Conservation (phyloP, 2,797 vertebrate species). For the Sitta carolinensis region DNA sequence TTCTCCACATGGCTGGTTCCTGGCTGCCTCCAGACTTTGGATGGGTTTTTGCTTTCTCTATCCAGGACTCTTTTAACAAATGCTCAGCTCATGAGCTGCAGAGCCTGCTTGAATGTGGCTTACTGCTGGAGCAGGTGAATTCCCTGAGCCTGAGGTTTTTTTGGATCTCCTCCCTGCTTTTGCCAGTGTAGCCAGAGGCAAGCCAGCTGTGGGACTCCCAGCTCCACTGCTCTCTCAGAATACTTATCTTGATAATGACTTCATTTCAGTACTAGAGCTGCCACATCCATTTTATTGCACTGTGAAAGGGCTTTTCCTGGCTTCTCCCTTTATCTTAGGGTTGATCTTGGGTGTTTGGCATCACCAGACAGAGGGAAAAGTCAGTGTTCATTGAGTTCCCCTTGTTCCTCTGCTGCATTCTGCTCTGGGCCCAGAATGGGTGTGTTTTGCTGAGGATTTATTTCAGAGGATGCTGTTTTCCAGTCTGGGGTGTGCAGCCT, state of each 20-base stretch:
- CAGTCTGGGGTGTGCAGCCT: background rate
- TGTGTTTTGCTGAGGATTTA: background rate
- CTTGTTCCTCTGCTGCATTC: background rate
- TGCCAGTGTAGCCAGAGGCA: background rate
- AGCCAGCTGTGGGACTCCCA: background rate
- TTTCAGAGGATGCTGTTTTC: background rate
- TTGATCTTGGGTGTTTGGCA: background rate
- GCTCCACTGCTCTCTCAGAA: background rate
- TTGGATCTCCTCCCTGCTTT: background rate
- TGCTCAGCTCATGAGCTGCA: background rate
- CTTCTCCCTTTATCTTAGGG: background rate
- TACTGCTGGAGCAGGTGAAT: background rate
- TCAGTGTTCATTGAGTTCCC: background rate
- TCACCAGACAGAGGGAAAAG: background rate
- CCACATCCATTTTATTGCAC: background rate
- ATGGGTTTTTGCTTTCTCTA: background rate
- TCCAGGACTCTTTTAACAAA: background rate
- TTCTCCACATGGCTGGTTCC: background rate
- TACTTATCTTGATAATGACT: background rate
- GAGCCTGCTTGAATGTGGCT: background rate
- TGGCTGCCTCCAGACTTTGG: background rate
- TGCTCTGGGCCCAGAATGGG: background rate
- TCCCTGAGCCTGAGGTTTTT: background rate
- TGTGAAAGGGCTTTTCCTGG: background rate
- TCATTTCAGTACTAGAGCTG: background rate